Base-by-base conservation (phyloP, 2,888 invertebrate genomes). In the Teinopalpus imperialis region DNA sequence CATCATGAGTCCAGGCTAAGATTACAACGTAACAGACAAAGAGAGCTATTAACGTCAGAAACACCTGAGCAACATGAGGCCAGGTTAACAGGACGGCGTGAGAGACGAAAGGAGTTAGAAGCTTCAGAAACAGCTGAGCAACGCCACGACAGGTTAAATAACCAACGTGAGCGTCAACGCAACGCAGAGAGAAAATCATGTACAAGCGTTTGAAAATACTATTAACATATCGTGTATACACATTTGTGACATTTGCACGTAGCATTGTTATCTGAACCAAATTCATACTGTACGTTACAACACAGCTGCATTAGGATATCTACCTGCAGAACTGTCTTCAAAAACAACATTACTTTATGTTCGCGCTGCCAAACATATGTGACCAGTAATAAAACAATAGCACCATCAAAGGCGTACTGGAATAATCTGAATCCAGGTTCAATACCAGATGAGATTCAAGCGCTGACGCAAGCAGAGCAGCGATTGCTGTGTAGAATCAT, bases 221-320 rank as follows among this genome's bases (percentile, higher is more conserved):
- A 47, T 46, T 43, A 49, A 52, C 41, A 49, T 40, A 36, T 24
- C 45, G 43, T 53, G 48, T 50, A 36, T 35, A 36, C 37, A 53
- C 23, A 43, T 48, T 26, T 53, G 52, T 53, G 43, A 50, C 29
- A 43, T 53, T 50, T 50, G 50, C 20, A 53, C 51, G 10, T 51
- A 51, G 51, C 34, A 41, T 40, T 42, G 44, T 45, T 46, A 39
- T 51, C 50, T 43, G 26, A 20, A 45, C 43, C 36, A 53, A 42
- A 32, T 52, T 36, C 41, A 43, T 34, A 52, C 37, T 21, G 26
- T 39, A 13, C 43, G 36, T 20, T 43, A 43, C 31, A 20, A 49
- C 43, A 34, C 29, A 29, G 29, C 29, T 29, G 29, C 29, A 29
- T 13, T 29, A 29, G 29, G 29, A 29, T 29, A 13, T 26, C 29